These are phyloP conservation scores for Platycheirus albimanus DNA, from an alignment of 2,888 invertebrate genomes.

Conservation along the genomic window DNA sequence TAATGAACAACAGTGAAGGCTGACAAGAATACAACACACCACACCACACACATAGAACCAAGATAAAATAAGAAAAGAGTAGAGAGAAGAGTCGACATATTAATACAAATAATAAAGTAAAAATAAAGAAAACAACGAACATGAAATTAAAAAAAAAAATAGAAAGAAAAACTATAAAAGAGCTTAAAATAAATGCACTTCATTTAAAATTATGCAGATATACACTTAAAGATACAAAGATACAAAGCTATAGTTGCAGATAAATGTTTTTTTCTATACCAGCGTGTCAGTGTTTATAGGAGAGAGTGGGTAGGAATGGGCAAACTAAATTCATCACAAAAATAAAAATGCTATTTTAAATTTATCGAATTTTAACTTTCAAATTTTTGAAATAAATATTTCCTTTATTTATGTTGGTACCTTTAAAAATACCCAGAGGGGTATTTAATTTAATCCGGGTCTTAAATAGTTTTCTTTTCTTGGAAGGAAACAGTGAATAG, in stretches of 20 bases:
- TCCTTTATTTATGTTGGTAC: too few relatives aligned
- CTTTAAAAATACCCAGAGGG: too few relatives aligned
- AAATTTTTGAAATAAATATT: too few relatives aligned
- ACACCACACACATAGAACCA: neutral
- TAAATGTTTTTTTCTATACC: conserved; percentile 17
- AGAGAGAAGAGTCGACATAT: conserved; percentile 1
- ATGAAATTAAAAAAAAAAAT: neutral
- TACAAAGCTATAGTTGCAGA: conserved; percentile 41
- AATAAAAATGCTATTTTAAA: too few relatives aligned
- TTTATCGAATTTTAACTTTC: too few relatives aligned
- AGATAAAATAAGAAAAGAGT: conserved; percentile 17
- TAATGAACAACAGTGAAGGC: conserved; percentile 62
- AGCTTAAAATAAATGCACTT: conserved; percentile 70
- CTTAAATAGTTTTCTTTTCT: too few relatives aligned
- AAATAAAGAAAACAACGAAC: conserved; percentile 14
- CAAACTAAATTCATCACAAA: too few relatives aligned
- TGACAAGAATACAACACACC: conserved; percentile 19
- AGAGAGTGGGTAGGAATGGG: neutral
- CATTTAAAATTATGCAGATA: conserved; percentile 65
- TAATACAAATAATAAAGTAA: conserved; percentile 1
- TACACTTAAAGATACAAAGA: conserved; percentile 15
- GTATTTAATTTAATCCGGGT: too few relatives aligned
- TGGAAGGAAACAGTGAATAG: too few relatives aligned
- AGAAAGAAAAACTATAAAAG: too few relatives aligned
- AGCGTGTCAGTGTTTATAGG: conserved; percentile 8